Base-by-base conservation (phyloP, 2,797 vertebrate species). In the Picus viridis region DNA sequence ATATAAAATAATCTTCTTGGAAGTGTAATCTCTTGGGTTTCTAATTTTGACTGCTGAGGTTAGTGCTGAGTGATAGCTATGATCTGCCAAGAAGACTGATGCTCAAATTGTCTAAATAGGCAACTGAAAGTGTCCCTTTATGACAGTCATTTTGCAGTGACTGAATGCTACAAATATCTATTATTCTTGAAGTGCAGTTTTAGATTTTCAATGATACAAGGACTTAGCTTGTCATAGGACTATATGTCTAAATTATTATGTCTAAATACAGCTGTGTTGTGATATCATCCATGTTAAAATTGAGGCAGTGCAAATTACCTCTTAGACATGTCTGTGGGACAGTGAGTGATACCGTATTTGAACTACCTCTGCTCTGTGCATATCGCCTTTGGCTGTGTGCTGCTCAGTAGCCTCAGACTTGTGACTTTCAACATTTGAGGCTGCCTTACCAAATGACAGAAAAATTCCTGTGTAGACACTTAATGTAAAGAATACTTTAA, bases 41-140 rank as follows among this genome's bases (percentile, higher is more conserved):
- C 64, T 92, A 65, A 69, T 59, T 92, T 65, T 80, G 32, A 30
- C 45, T 87, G 65, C 41, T 4, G 10, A 58, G 26, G 14, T 92
- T 80, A 80, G 9, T 54, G 57, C n/a, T 1, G 4, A 71, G 32
- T 56, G 39, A 71, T 71, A 57, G 51, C 58, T 93, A 41, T 45
- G 65, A 54, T 85, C 61, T 94, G 10, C 29, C 14, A 45, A 41
- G 53, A 67, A 83, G 57, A 88, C 2, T 70, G 89, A 72, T 63
- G 43, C 27, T 73, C 57, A 70, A 3, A 27, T 75, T 81, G 61
- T 58, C 43, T 78, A 59, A 93, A 43, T 19, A 78, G 45, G 56
- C 59, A 89, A 30, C 47, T 73, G 30, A 22, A 89, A 89, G 16
- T 80, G 17, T 92, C 12, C 18, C 19, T 92, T 80, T 90, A 85